Conservation (phyloP, 2,113 vertebrate species). For the Otocyon megalotis region DNA sequence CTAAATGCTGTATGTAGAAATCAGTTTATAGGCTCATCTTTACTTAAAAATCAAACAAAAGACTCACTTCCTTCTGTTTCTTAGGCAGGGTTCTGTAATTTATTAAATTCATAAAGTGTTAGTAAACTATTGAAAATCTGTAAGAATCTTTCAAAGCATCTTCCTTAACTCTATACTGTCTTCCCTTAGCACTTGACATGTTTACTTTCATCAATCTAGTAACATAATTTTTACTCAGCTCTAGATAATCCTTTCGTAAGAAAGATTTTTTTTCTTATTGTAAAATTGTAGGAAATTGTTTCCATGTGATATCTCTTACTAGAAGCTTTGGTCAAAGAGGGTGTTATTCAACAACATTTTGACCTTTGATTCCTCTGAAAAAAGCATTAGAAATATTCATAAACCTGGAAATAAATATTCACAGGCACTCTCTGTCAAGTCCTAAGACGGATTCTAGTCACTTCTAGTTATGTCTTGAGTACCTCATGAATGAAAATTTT, state of each 20-base stretch:
- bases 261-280: not conserved
- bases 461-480: constrained; percentile 38
- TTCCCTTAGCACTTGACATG: not conserved
- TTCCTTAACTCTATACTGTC: not conserved
- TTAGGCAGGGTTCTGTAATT: not conserved
- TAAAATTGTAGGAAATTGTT: constrained; percentile 24
- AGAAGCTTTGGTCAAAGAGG: not conserved
- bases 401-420: constrained; percentile 47
- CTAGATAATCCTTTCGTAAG: not conserved
- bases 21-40: not conserved
- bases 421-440: not conserved
- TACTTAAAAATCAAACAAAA: not conserved
- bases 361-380: not conserved
- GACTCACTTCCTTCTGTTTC: not conserved
- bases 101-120: not conserved
- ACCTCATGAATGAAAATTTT: not conserved
- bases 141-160: constrained; percentile 27
- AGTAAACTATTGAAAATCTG: not conserved
- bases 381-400: constrained; percentile 50
- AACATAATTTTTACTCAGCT: not conserved
- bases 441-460: not conserved
- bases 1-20: not conserved
- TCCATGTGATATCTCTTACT: not conserved
- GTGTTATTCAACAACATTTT: constrained; percentile 58
- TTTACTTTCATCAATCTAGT: not conserved